Evolutionary conservation across 2,797 vertebrate genomes (phyloP).

Genomic region (Lacerta agilis): DNA sequence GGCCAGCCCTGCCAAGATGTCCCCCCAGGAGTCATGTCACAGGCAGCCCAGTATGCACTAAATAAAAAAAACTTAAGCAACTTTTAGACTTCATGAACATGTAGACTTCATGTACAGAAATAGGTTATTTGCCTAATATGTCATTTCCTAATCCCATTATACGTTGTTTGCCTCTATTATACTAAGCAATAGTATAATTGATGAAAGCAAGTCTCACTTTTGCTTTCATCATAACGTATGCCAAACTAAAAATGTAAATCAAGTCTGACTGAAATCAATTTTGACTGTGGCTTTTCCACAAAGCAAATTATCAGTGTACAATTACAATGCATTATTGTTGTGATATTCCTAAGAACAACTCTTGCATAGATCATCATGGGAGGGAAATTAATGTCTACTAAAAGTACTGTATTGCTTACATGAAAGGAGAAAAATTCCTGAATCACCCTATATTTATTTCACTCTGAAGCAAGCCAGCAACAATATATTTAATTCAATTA

Average conservation of each 20-base stretch:
- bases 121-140: neutral
- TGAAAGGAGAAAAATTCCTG: neutral
- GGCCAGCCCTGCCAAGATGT: no score
- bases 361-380: neutral
- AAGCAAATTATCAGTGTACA: neutral
- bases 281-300: neutral
- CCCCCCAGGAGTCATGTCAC: no score
- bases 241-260: fast-evolving
- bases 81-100: neutral
- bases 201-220: neutral
- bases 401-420: neutral
- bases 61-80: neutral
- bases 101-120: neutral
- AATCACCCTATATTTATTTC: neutral
- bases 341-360: neutral
- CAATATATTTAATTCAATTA: neutral
- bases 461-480: neutral
- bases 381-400: neutral
- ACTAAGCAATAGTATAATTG: neutral
- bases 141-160: neutral
- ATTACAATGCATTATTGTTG: neutral
- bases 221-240: neutral
- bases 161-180: neutral
- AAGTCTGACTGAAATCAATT: neutral
- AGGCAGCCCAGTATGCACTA: neutral